These are phyloP conservation scores for Nymphalis io DNA, from an alignment of 1,140 invertebrate species.

Conservation along the genomic window DNA sequence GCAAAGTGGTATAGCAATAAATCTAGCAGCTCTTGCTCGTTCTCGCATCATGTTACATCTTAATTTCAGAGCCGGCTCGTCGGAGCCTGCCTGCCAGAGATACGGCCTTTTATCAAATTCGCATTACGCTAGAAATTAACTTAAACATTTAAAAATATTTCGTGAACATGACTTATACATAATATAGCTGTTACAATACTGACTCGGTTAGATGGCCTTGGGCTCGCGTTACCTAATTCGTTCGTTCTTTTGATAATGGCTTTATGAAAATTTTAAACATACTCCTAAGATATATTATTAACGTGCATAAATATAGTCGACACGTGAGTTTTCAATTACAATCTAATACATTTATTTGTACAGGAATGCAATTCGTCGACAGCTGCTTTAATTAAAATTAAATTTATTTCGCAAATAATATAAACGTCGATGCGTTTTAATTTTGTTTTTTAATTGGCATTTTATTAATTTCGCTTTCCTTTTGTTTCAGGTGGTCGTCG, in stretches of 20 bases:
- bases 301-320: background rate
- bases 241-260: slow-evolving; percentile 60
- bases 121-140: slow-evolving; percentile 77
- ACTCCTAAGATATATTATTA: background rate
- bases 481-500: slow-evolving; percentile 81
- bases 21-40: slow-evolving; percentile 81
- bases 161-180: slow-evolving; percentile 66
- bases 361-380: slow-evolving; percentile 4
- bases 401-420: slow-evolving; percentile 15
- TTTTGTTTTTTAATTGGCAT: slow-evolving; percentile 68
- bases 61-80: slow-evolving; percentile 79
- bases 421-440: slow-evolving; percentile 28
- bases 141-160: slow-evolving; percentile 64
- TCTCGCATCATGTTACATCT: slow-evolving; percentile 83
- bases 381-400: slow-evolving; percentile 6
- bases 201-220: slow-evolving; percentile 66
- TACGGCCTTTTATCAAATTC: slow-evolving; percentile 80
- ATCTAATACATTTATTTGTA: background rate
- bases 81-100: slow-evolving; percentile 74
- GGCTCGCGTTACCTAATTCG: slow-evolving; percentile 59
- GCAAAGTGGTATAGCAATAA: slow-evolving; percentile 82
- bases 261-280: background rate
- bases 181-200: slow-evolving; percentile 63
- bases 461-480: slow-evolving; percentile 82
- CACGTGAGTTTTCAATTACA: background rate